Percentiles rank a stretch among this genome's conserved stretches.
Conservation (phyloP, 2,113 vertebrate species). For the Myotis davidii region DNA sequence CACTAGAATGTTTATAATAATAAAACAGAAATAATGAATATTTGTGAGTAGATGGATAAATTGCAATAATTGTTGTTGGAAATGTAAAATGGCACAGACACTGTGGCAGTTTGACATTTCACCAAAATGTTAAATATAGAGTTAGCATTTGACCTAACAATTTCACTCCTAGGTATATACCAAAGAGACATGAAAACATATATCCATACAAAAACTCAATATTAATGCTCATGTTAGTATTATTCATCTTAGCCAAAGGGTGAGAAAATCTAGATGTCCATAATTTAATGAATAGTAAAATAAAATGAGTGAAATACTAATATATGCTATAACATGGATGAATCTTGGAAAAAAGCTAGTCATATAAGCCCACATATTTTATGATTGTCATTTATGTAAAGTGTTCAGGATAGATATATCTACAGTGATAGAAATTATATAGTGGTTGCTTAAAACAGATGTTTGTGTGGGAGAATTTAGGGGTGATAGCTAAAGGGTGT, state of each 20-base stretch:
- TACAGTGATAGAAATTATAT: background rate
- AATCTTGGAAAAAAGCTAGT: background rate
- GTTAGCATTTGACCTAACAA: background rate
- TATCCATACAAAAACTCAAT: background rate
- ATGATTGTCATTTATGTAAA: slow-evolving; percentile 15
- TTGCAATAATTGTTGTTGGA: background rate
- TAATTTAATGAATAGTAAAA: background rate
- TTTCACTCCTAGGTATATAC: background rate
- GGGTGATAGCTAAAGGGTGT: background rate
- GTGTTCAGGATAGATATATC: background rate
- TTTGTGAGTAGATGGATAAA: background rate
- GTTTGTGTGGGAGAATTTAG: background rate
- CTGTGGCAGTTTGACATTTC: background rate
- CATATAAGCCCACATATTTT: background rate
- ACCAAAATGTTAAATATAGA: background rate
- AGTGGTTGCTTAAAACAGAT: background rate
- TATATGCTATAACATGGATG: background rate
- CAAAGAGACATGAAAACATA: background rate
- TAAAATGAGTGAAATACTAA: background rate
- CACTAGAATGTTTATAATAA: background rate
- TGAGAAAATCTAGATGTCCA: background rate
- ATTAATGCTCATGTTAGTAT: background rate
- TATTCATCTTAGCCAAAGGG: background rate
- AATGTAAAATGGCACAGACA: background rate
- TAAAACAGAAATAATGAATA: background rate